Evolutionary conservation across 2,113 vertebrate species (phyloP).

Genomic region (Pachypanchax playfairii): DNA sequence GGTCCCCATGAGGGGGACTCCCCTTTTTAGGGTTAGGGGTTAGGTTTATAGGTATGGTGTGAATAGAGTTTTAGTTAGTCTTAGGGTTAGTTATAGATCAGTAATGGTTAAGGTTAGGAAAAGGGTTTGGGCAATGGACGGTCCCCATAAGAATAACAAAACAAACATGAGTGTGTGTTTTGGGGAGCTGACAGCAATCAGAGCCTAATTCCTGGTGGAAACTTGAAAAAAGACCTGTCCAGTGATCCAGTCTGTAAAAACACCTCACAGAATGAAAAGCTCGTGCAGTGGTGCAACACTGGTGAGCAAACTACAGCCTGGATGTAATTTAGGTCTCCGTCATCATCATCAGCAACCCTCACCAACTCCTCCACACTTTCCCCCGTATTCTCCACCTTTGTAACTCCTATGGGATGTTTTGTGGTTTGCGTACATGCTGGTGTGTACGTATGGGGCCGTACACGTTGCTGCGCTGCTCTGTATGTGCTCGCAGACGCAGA

Average conservation of each 20-base stretch:
- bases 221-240: conserved; percentile 37
- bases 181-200: conserved; percentile 63
- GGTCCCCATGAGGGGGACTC: too few relatives aligned
- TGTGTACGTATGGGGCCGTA: neutral
- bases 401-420: conserved; percentile 34
- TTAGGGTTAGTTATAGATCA: too few relatives aligned
- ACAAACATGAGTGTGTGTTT: conserved; percentile 41
- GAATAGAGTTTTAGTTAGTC: too few relatives aligned
- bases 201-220: conserved; percentile 59
- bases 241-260: conserved; percentile 70
- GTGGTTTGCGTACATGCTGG: conserved; percentile 10
- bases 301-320: conserved; percentile 66
- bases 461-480: conserved; percentile 12
- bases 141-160: too few relatives aligned
- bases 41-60: too few relatives aligned
- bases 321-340: conserved; percentile 78
- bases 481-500: conserved; percentile 59
- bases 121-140: too few relatives aligned
- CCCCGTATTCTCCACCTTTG: conserved; percentile 16
- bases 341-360: conserved; percentile 56
- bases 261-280: conserved; percentile 69
- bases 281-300: conserved; percentile 39
- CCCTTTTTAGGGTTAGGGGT: too few relatives aligned
- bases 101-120: too few relatives aligned
- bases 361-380: neutral